Conservation (phyloP, 92 coral and sea anemone species). For the Metridium senile region DNA sequence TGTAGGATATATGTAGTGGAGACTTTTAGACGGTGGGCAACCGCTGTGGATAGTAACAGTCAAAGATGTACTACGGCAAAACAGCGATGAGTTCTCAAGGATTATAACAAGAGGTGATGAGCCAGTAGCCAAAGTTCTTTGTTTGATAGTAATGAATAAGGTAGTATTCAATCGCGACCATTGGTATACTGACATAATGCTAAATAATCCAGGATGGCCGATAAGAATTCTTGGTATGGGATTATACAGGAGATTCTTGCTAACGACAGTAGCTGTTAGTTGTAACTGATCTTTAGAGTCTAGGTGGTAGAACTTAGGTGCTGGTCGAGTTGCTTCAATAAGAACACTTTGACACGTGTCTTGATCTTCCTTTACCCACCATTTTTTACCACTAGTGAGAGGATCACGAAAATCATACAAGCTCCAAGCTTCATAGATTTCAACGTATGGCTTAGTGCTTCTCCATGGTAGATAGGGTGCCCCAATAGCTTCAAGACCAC, state of each 20-base stretch:
- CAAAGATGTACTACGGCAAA: constrained; percentile 68
- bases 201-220: constrained; percentile 74
- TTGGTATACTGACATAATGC: constrained; percentile 36
- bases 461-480: constrained; percentile 38
- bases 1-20: constrained; percentile 74
- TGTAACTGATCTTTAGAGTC: constrained; percentile 79
- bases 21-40: constrained; percentile 87
- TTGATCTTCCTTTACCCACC: constrained; percentile 97
- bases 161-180: constrained; percentile 59
- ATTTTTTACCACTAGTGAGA: constrained; percentile 37
- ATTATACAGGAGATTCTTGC: constrained; percentile 36
- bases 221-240: constrained; percentile 58
- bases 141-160: constrained; percentile 49
- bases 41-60: constrained; percentile 79
- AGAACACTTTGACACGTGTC: constrained; percentile 75
- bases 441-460: constrained; percentile 21
- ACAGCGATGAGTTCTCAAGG: constrained; percentile 67
- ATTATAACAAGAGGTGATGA: constrained; percentile 67
- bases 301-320: constrained; percentile 64
- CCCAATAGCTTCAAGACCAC: constrained; percentile 52
- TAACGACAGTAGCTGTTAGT: constrained; percentile 59
- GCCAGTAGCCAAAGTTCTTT: constrained; percentile 80
- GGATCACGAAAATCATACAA: constrained; percentile 77
- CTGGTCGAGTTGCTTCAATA: constrained; percentile 45
- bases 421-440: constrained; percentile 65